Base-by-base conservation (phyloP, 2,797 vertebrate genomes). In the Gallinago solitaria region DNA sequence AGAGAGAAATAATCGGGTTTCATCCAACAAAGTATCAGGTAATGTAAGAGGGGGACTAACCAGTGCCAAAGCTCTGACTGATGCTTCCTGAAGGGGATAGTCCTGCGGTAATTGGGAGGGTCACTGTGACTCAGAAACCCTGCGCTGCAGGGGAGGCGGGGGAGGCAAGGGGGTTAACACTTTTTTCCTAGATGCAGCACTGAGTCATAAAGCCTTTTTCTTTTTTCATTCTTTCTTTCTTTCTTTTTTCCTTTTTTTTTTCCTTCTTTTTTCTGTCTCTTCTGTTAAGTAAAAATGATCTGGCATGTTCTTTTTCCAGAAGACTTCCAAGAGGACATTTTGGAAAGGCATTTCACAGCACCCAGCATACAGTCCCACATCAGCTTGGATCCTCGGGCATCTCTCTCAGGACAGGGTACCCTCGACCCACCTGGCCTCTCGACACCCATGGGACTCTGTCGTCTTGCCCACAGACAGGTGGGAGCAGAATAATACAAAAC, bases 41-140 rank as follows among this genome's bases (percentile, higher is more conserved):
- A 92, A 78, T 85, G 65, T 73, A 75, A 92, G 76, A 94, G 25
- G 5, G 61, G 32, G 50, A 78, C 14, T 71, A 71, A 41, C 12
- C 69, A 28, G 53, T 1, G 11, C 73, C 93, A 89, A 57, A 92
- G 65, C 50, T 85, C 61, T 73, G 57, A 89, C 4, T 83, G 91
- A 69, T 83, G 65, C 47, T 85, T 93, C 86, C 94, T 83, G 57
- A 83, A 85, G 61, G 75, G 69, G 54, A 41, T 69, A 48, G 48
- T 92, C 89, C 90, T 89, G 61, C 81, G 67, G 69, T 92, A 93
- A 83, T 23, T 92, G 92, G 86, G 93, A 95, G 65, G 82, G 89
- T 93, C 88, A 78, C 35, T 69, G 90, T 95, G 95, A 96, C 94
- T 96, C 94, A 97, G 86, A 96, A 76, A 23, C 83, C 47, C 2